A percentile compares a stretch with the other conserved stretches of the same genome.
Evolutionary conservation across 1,140 invertebrate genomes (phyloP).

Genomic region (Asobara japonica): DNA sequence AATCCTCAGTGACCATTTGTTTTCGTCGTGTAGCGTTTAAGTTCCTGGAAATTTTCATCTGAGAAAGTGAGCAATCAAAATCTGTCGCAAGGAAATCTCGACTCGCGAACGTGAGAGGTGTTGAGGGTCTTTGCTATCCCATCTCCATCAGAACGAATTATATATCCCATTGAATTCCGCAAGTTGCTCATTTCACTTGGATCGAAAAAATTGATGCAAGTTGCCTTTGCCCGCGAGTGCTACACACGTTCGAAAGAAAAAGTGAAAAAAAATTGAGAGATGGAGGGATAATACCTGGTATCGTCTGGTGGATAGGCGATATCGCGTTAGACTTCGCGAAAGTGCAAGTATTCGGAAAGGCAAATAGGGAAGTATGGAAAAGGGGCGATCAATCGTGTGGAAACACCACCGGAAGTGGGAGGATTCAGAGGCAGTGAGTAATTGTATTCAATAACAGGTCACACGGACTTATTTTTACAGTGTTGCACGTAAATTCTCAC

Average conservation of each 20-base stretch:
- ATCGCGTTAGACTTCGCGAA: neutral
- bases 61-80: constrained; percentile 47
- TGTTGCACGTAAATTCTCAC: neutral
- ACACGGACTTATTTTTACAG: neutral
- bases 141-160: neutral
- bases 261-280: neutral
- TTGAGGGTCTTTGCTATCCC: constrained; percentile 3
- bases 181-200: neutral
- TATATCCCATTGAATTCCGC: constrained; percentile 2
- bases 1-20: too few relatives aligned
- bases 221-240: neutral
- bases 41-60: neutral
- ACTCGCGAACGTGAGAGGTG: constrained; percentile 29
- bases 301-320: constrained; percentile 8
- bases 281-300: constrained; percentile 26
- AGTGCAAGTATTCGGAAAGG: constrained; percentile 1
- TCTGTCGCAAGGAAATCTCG: constrained; percentile 35
- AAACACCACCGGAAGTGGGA: constrained; percentile 20
- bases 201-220: constrained; percentile 3
- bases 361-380: constrained; percentile 15
- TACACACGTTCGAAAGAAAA: constrained; percentile 5
- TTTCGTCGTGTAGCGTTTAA: too few relatives aligned
- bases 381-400: constrained; percentile 5
- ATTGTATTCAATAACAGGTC: constrained; percentile 23
- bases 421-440: constrained; percentile 12